Base-by-base conservation (phyloP, 2,797 vertebrate genomes). In the Phoeniculus purpureus region DNA sequence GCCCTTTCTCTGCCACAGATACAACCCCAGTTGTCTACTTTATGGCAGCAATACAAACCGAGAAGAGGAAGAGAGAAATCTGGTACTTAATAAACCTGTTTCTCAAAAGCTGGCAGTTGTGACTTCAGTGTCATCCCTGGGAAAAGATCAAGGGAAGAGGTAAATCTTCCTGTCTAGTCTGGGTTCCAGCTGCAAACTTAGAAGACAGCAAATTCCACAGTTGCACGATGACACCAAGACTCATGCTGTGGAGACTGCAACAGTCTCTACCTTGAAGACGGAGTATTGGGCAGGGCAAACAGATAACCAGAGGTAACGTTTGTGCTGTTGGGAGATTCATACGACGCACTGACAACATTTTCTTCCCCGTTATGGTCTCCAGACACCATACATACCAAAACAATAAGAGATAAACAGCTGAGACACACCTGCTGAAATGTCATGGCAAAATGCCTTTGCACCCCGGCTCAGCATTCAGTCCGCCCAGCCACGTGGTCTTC, bases 381-480 rank as follows among this genome's bases (percentile, higher is more conserved):
- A 68, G 59, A 87, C 37, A 64, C 65, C 29, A 31, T 4, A 81
- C 3, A 22, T 45, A 89, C 73, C 74, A 79, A 89, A 89, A 85
- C 34, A 51, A 40, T 20, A 70, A 92, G 47, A 2, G 3, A 91
- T 66, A 92, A 87, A 66, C 79, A 89, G 75, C 52, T 83, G 56
- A 89, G 56, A 80, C 80, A 78, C 75, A 90, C 47, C 84, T 94
- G 78, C 90, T 82, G 64, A 82, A 68, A 45, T 13, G 65, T 12
- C 40, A 54, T 27, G 21, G 85, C 72, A 82, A 88, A 89, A 84
- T 58, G 68, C 32, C 60, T 82, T 72, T 85, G 64, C 15, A 75
- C n/a, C 29, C 68, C 2, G 79, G 48, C 47, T 87, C 58, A 77
- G 72, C 61, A 77, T 26, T 47, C 59, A 48, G 50, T 14, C 72